Evolutionary conservation across 2,888 invertebrate species (phyloP).

Genomic region (Dinocampus coccinellae): DNA sequence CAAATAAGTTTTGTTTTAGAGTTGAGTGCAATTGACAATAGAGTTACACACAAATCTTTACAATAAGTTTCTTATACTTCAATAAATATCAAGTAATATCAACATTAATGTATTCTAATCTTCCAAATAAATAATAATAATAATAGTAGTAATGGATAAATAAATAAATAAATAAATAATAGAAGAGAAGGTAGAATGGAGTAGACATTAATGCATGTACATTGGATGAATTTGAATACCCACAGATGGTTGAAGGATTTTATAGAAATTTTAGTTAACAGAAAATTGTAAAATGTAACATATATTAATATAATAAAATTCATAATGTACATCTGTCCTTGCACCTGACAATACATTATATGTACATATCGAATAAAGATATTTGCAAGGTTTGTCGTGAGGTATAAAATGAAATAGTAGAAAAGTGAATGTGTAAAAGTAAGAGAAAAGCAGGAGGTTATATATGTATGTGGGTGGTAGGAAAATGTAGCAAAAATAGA

Average conservation of each 20-base stretch:
- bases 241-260: not conserved
- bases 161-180: too few relatives aligned
- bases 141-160: too few relatives aligned
- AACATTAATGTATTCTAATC: too few relatives aligned
- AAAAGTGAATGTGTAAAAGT: conserved; percentile 28
- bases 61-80: too few relatives aligned
- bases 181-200: too few relatives aligned
- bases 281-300: not conserved
- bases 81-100: too few relatives aligned
- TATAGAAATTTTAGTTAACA: not conserved
- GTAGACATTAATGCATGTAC: too few relatives aligned
- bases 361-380: not conserved
- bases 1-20: not conserved
- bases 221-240: not conserved
- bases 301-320: not conserved
- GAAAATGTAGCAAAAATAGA: conserved; percentile 1
- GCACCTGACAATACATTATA: not conserved
- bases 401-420: not conserved
- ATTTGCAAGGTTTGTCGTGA: not conserved
- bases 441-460: conserved; percentile 35
- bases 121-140: too few relatives aligned
- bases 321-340: not conserved
- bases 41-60: not conserved
- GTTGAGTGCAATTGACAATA: not conserved
- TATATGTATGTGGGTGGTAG: conserved; percentile 35